phyloP scores from a whole-genome alignment of 2,888 invertebrate species.

The Hyppa rectilinea region DNA sequence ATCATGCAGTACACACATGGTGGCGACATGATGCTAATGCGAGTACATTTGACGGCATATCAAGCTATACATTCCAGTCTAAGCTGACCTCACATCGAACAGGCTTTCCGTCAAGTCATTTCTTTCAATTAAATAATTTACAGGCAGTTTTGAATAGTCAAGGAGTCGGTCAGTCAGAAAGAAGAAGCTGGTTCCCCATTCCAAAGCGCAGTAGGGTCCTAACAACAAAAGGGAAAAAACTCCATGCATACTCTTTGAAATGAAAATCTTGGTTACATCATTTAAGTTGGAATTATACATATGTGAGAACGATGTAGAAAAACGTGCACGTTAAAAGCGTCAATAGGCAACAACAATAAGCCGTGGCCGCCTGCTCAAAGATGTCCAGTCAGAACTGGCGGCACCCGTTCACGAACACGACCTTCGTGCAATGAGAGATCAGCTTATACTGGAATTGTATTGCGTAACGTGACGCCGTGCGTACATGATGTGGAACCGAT shows the following conservation, averaged over 20 bases:
- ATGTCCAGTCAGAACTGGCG: neutral
- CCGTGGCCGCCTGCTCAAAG: neutral
- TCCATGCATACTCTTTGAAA: neutral
- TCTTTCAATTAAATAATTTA: neutral
- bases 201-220: neutral
- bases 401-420: neutral
- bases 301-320: neutral
- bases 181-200: neutral
- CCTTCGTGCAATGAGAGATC: neutral
- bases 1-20: constrained; percentile 26
- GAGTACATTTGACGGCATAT: neutral
- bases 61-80: neutral
- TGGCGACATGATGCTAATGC: constrained; percentile 21
- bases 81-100: neutral
- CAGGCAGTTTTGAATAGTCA: neutral
- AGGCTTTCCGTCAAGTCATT: neutral
- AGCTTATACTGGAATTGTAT: neutral
- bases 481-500: constrained; percentile 10
- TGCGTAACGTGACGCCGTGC: neutral
- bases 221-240: neutral
- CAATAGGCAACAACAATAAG: neutral
- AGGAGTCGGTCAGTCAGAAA: neutral
- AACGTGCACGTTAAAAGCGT: neutral
- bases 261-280: neutral
- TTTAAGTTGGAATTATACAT: neutral